Base-by-base conservation (phyloP, 2,113 vertebrate genomes). In the Strigops habroptila region DNA sequence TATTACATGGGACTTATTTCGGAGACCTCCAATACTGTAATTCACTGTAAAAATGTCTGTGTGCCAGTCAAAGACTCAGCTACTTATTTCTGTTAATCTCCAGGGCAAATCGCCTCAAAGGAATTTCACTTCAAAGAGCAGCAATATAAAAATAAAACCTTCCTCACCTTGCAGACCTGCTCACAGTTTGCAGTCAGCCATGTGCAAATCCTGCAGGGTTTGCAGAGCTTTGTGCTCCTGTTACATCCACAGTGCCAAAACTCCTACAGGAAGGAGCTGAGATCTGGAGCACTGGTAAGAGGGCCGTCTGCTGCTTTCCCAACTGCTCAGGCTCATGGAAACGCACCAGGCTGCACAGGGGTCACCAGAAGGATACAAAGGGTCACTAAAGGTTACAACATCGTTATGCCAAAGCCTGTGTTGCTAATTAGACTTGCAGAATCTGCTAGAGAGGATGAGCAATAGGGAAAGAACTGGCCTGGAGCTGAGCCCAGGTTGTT, bases 401-500 rank as follows among this genome's bases (percentile, higher is more conserved):
- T 60, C 0, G 0, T 74, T 65, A 27, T 69, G 71, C 59, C 77
- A 71, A 93, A 81, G 88, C 65, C 62, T 68, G 62, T 78, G 41
- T 24, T 93, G 88, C 80, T 95, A 94, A 95, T 97, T 86, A 91
- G 77, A 69, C 88, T 90, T 75, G 52, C 35, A 84, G 82, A 90
- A 94, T 90, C 76, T 91, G 67, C 39, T 81, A 48, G 82, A 90
- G 80, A 91, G 68, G 82, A 90, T 95, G 88, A 96, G 76, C 10
- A 15, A 67, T 23, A 83, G 59, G 25, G 46, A 90, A 88, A 90
- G 63, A 70, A 82, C 30, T 48, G 49, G 25, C 37, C 91, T 97
- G 93, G 93, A 95, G 44, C 52, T 85, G 57, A 95, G 93, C 95
- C 85, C 90, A 86, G 59, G 73, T 60, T 81, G 43, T 43, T 83